Evolutionary conservation across 2,113 vertebrate genomes (phyloP).

Genomic region (Hippocampus guttulatus): DNA sequence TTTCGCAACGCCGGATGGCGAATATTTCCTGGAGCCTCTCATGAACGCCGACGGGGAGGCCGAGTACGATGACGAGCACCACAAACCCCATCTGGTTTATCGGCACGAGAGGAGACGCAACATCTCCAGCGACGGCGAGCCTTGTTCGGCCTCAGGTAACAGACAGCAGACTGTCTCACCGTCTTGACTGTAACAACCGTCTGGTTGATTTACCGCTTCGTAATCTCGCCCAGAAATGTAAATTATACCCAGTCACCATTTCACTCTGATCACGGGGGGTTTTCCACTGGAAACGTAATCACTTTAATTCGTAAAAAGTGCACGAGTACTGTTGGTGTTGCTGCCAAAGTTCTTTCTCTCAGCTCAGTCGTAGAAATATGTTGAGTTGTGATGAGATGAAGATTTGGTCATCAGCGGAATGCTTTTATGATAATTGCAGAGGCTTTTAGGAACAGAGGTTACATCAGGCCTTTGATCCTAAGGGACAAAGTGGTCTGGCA

Average conservation of each 20-base stretch:
- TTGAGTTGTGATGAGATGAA: not conserved
- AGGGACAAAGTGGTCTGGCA: not conserved
- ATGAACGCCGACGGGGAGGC: constrained; percentile 73
- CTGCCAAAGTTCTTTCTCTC: constrained; percentile 20
- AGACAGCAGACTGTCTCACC: constrained; percentile 44
- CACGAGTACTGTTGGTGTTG: constrained; percentile 31
- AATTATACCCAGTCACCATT: constrained; percentile 45
- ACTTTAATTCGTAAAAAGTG: constrained; percentile 31
- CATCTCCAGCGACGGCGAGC: constrained; percentile 52
- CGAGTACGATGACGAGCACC: constrained; percentile 85
- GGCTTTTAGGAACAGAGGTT: not conserved
- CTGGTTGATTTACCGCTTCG: constrained; percentile 47
- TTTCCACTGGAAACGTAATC: constrained; percentile 28
- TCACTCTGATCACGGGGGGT: constrained; percentile 42
- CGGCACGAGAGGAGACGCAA: constrained; percentile 73
- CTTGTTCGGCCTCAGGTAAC: constrained; percentile 86
- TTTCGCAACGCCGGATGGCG: constrained; percentile 83
- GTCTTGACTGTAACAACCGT: constrained; percentile 40
- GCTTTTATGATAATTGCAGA: not conserved
- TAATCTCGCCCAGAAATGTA: constrained; percentile 39
- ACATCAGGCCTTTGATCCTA: not conserved
- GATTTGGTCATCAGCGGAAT: no score
- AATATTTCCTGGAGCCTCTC: constrained; percentile 94
- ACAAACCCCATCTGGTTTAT: constrained; percentile 93
- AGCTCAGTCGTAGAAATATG: constrained; percentile 12